Base-by-base conservation (phyloP, 2,113 vertebrate species). In the Craseonycteris thonglongyai region DNA sequence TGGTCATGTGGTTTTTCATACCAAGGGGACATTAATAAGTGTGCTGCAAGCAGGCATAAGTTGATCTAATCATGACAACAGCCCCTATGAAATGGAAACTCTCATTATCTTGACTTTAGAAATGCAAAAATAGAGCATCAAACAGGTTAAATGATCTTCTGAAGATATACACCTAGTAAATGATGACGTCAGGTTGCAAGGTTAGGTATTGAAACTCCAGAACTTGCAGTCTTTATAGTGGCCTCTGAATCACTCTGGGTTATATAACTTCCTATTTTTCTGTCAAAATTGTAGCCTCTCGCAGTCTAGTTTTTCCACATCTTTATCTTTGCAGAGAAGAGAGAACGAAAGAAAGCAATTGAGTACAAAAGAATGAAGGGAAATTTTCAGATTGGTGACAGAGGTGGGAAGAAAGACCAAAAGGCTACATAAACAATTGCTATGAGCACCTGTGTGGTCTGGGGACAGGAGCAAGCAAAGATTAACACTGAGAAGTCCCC, bases 401-500 rank as follows among this genome's bases (percentile, higher is more conserved):
- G n/a, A 80, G 7, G 18, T 0, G 11, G 8, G 30, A 85, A 11
- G 6, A 74, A 56, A 24, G 45, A 88, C 16, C 0, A 18, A 5
- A 47, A 22, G 24, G 7, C 9, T 28, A 3, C 2, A 26, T 18
- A 22, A 54, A 42, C 15, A 6, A 12, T 2, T 21, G 7, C 13
- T 42, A 7, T 18, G 38, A 40, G 7, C n/a, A 47, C 4, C 30
- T 42, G 3, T 4, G 2, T 11, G 33, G 14, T 45, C 22, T 42
- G 22, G n/a, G 12, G 3, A 3, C 21, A 22, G 11, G 19, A 58
- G 18, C 11, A 1, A 1, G 14, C 21, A 35, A 42, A 26, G 47
- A 6, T 19, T 14, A 22, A 40, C 8, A 12, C 33, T 30, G 49
- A 69, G 42, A 81, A 58, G 72, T 33, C 10, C 9, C 33, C 51